Percentiles rank a stretch among this genome's conserved stretches.
Conservation (phyloP, 2,888 invertebrate species). For the Malachius bipustulatus region DNA sequence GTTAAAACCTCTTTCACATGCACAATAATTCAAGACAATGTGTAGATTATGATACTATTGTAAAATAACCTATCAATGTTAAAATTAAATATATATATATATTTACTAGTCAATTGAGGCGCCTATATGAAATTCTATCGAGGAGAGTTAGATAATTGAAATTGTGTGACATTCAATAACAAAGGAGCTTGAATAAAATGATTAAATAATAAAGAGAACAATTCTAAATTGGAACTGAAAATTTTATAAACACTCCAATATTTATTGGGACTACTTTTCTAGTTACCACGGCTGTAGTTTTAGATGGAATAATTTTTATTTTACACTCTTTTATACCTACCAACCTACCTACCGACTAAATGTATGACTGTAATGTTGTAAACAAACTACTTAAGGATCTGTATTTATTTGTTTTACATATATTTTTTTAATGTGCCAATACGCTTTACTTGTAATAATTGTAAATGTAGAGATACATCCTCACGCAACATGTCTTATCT, state of each 20-base stretch:
- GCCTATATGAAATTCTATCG: constrained; percentile 23
- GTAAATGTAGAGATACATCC: constrained; percentile 2
- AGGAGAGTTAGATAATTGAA: constrained; percentile 6
- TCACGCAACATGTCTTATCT: not conserved
- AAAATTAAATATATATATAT: constrained; percentile 27
- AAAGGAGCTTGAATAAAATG: constrained; percentile 13
- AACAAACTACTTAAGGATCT: too few species aligned
- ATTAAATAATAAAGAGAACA: too few species aligned
- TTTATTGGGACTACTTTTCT: constrained; percentile 12
- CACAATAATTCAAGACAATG: constrained; percentile 39
- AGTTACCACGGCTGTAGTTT: constrained; percentile 13
- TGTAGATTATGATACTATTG: constrained; percentile 30
- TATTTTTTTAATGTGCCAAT: constrained; percentile 2
- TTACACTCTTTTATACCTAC: not conserved
- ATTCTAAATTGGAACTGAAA: constrained; percentile 9
- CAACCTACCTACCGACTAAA: too few species aligned
- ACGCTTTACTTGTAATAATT: too few species aligned
- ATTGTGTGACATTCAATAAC: too few species aligned
- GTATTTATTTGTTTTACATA: not conserved
- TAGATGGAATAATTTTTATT: constrained; percentile 1
- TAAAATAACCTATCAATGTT: constrained; percentile 29
- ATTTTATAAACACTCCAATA: constrained; percentile 4
- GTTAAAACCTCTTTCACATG: constrained; percentile 31
- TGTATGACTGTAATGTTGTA: too few species aligned
- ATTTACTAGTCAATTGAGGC: constrained; percentile 36